Evolutionary conservation across 2,888 invertebrate genomes (phyloP), one percentile per base, ranked within the genome.

Genomic region (Dione juno): DNA sequence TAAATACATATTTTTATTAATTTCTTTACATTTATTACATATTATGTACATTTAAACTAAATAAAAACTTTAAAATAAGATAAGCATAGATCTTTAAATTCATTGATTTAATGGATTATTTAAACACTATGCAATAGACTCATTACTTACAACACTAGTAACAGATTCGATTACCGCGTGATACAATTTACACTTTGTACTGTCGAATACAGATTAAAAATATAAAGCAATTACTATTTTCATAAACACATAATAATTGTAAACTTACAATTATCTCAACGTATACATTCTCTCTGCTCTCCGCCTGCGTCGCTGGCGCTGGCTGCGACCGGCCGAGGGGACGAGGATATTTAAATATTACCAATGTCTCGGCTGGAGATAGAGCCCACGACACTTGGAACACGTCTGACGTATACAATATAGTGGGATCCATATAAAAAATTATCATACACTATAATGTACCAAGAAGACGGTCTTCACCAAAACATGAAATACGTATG

Each of bases 101-200:
- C n/a, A n/a, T n/a, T n/a, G n/a, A 28, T 28, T 28, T 28, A 28
- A 50, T 50, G 19, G 19, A 50, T 11, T 1, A 50, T 50, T 19
- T 21, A 50, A 50, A 1, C 50, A 50, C 50, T 50, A 50, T 10
- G 50, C 50, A 19, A 50, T 50, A 50, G 50, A 50, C 19, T 50
- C 50, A 50, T 50, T 19, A 50, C 11, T 13, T 50, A 13, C 19
- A 50, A 50, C 16, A 57, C 37, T 37, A 40, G 16, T 57, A 57
- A 35, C 11, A 40, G 57, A 16, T 57, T 57, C 40, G 57, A 40
- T 57, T 13, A 16, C 13, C 40, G 19, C 37, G 40, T 57, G 37
- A 57, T 11, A 57, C 19, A 40, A 57, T 50, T 50, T 50, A 40
- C 37, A 57, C 37, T 50, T 57, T 57, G 57, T 57, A 57, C 57